Evolutionary conservation across 2,113 vertebrate species (phyloP), one percentile per base, ranked within the genome.

Genomic region (Psephotus haematonotus): DNA sequence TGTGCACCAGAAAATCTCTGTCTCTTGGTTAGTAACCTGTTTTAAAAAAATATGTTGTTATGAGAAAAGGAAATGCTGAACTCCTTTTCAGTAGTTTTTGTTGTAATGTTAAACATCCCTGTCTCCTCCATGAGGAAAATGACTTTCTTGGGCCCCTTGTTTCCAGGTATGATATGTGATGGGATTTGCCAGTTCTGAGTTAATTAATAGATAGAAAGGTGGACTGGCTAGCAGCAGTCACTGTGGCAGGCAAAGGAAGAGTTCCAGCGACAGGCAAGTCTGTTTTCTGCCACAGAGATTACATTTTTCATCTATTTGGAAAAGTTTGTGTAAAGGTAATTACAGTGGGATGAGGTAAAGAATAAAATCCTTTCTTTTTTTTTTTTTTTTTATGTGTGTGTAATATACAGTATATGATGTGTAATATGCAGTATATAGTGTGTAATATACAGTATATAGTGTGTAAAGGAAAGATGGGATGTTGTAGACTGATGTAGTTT

Each of bases 181-280:
- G n/a, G 31, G 17, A 55, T 92, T 85, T 88, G 10, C 13, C 31
- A 23, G 0, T 76, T 75, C 27, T 16, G 59, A 43, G 9, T 47
- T 55, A 35, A 60, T 72, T 53, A 49, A 17, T 5, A 49, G 6
- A 24, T 39, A 14, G 37, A 90, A 82, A 71, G 4, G 37, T 7
- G 46, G 46, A 18, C 20, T 80, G 67, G 6, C 33, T 55, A 46
- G 41, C 13, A 23, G n/a, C 7, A 14, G 33, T 41, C 47, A 52
- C 16, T 0, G 0, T 29, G 11, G 22, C 1, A 2, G 37, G 9
- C 14, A 39, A n/a, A 57, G 41, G 17, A 59, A 63, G 47, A 25
- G 12, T 41, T 88, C 22, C 29, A 52, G 22, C 3, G 5, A 24
- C 29, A 71, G 11, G 13, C 1, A 1, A 49, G 22, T 37, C 57